phyloP scores from a whole-genome alignment of 2,888 invertebrate genomes.

The Amiota minor region DNA sequence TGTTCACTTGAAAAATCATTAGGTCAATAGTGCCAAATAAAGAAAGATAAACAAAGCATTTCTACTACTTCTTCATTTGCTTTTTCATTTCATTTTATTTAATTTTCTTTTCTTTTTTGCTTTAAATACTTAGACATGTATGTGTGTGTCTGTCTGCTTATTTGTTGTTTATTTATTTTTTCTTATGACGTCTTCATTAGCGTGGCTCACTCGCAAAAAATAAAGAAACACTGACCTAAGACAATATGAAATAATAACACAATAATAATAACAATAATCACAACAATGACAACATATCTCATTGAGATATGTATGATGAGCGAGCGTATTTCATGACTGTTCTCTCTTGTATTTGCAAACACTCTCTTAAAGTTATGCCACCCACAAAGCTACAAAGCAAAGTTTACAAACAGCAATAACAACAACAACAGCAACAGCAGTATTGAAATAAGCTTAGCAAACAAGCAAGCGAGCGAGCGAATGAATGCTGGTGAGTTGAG shows the following conservation, averaged over 20 bases:
- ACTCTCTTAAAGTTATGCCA: no score
- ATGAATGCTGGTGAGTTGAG: no score
- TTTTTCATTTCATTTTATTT: not conserved
- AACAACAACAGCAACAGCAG: no score
- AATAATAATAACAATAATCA: constrained; percentile 7
- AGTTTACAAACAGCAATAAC: no score
- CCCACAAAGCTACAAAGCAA: no score
- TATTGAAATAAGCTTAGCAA: no score
- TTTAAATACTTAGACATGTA: constrained; percentile 2
- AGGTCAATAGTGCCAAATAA: constrained; percentile 25
- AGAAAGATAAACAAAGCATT: constrained; percentile 9
- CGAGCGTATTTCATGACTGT: not conserved
- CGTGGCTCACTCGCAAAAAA: constrained; percentile 8
- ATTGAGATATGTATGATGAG: not conserved
- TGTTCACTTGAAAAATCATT: not conserved
- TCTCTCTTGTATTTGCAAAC: constrained; percentile 7
- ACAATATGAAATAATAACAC: constrained; percentile 16
- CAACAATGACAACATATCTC: constrained; percentile 19
- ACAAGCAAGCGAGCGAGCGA: no score
- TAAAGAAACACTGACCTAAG: constrained; percentile 11
- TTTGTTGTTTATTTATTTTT: constrained; percentile 3
- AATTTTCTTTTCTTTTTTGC: constrained; percentile 8
- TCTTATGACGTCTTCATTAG: constrained; percentile 17
- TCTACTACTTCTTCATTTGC: not conserved
- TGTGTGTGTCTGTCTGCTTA: not conserved